Evolutionary conservation across 2,888 invertebrate genomes (phyloP).

Genomic region (Brassicogethes aeneus): DNA sequence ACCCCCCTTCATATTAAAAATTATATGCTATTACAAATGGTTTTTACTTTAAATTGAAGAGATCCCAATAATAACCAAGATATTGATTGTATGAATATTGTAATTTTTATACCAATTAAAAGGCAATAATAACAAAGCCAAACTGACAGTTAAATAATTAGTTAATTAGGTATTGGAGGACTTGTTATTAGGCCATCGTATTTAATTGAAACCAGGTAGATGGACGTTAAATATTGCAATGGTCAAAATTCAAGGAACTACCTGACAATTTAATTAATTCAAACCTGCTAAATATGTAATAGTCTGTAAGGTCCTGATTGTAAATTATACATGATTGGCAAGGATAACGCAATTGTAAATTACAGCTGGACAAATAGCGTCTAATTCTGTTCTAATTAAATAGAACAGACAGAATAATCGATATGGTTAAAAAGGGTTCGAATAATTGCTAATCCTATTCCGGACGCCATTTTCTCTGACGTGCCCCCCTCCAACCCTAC

Average conservation of each 20-base stretch:
- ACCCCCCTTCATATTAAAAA: too few relatives aligned
- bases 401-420: conserved; percentile 34
- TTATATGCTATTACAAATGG: too few relatives aligned
- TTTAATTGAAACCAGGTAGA: not conserved
- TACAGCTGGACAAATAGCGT: conserved; percentile 28
- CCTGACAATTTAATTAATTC: conserved; percentile 15
- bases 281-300: conserved; percentile 28
- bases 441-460: conserved; percentile 25
- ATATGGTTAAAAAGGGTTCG: conserved; percentile 26
- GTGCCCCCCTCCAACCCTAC: not conserved
- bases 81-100: too few relatives aligned
- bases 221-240: not conserved
- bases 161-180: not conserved
- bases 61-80: too few relatives aligned
- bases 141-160: not conserved
- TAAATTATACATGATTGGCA: conserved; percentile 37
- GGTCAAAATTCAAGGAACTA: conserved; percentile 6
- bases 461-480: conserved; percentile 9
- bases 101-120: too few relatives aligned
- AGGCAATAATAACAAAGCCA: not conserved
- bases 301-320: conserved; percentile 26
- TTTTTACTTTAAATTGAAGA: too few relatives aligned
- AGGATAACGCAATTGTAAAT: conserved; percentile 30
- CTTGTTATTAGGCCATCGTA: not conserved
- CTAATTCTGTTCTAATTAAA: conserved; percentile 32